phyloP scores from a whole-genome alignment of 2,113 vertebrate species.

The Euleptes europaea region DNA sequence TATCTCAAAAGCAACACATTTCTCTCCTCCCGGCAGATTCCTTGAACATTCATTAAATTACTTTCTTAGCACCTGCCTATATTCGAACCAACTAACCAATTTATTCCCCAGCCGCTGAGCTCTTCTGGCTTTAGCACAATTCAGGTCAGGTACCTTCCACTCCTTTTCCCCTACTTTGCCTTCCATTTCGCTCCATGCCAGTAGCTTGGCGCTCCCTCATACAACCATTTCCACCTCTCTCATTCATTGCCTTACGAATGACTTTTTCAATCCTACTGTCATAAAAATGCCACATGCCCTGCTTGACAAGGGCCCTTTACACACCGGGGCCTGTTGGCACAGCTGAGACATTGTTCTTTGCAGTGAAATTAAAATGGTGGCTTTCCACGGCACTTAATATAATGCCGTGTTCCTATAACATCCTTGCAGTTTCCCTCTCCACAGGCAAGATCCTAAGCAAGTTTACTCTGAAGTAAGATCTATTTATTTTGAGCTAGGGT shows the following conservation, averaged over 20 bases:
- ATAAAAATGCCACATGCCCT: not conserved
- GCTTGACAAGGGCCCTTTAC: too few relatives aligned
- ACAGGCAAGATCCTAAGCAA: too few relatives aligned
- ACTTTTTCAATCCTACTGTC: conserved; percentile 13
- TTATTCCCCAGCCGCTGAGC: conserved; percentile 71
- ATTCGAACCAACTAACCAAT: conserved; percentile 75
- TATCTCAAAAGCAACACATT: conserved; percentile 80
- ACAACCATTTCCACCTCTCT: not conserved
- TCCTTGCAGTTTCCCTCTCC: too few relatives aligned
- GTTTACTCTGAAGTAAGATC: too few relatives aligned
- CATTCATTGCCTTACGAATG: not conserved
- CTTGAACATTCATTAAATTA: conserved; percentile 78
- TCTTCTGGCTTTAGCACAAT: conserved; percentile 71
- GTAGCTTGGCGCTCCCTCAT: conserved; percentile 2
- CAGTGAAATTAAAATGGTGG: too few relatives aligned
- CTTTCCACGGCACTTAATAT: too few relatives aligned
- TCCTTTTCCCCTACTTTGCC: conserved; percentile 55
- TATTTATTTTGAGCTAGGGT: too few relatives aligned
- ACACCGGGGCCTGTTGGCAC: too few relatives aligned
- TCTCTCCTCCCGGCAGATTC: conserved; percentile 80
- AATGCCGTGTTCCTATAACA: too few relatives aligned
- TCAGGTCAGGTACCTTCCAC: conserved; percentile 49
- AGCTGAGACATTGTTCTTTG: too few relatives aligned
- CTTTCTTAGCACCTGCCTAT: conserved; percentile 76
- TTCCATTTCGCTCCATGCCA: conserved; percentile 53